Base-by-base conservation (phyloP, 92 coral and sea anemone species). In the Siderastrea radians region DNA sequence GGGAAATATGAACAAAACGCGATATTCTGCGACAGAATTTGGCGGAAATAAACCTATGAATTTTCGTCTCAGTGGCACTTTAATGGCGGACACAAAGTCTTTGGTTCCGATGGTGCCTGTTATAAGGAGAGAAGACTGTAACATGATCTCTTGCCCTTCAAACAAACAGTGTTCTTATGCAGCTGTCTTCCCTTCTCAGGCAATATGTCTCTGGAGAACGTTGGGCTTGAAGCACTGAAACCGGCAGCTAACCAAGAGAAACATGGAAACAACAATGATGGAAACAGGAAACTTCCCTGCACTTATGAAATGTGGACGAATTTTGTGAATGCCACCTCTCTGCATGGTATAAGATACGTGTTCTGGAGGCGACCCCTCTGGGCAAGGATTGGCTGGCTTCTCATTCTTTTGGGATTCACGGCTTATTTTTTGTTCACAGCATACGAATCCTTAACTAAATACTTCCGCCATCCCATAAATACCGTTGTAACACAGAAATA, bases 271-370 rank as follows among this genome's bases (percentile, higher is more conserved):
- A 6, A 16, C 38, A 17, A 49, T 0, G 26, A 14, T 13, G 44
- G 5, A 48, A 72, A 72, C 1, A 16, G 17, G 13, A 47, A 72
- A 11, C 76, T 48, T 6, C 26, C 55, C 13, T 1, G 38, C 7
- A 7, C 66, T 61, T 77, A 47, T 4, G 84, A 58, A 48, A 81
- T 82, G 5, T 87, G 90, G 94, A 12, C 16, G 19, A 86, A 71
- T 4, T 93, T 90, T 54, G 78, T 74, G 3, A 81, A 76, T 66
- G 81, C 82, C 12, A 87, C 94, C 14, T 90, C 96, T 3, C 93
- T 93, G n/a, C 95, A 93, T 46, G 95, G 95, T 2, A 70, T 93
- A 49, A 84, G 93, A 44, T 80, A 86, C 43, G 80, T 75, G n/a
- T 88, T 87, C 63, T 77, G 72, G 46, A 75, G 79, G 48, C 64